Evolutionary conservation across 2,888 invertebrate genomes (phyloP).

Genomic region (Zhuqinia jingwanae): DNA sequence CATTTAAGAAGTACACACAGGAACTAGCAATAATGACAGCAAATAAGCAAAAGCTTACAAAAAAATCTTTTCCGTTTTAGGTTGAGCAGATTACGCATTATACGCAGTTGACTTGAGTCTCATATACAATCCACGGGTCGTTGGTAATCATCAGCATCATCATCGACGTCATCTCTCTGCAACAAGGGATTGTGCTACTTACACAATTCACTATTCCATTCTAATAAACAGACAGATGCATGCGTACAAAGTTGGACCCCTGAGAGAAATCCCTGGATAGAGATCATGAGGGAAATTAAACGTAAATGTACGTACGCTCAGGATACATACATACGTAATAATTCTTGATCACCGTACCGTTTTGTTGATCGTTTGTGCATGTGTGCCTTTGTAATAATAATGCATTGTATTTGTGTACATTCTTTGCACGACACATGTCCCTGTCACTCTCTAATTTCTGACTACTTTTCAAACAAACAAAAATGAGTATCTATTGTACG

Average conservation of each 20-base stretch:
- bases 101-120: constrained; percentile 39
- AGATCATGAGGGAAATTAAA: constrained; percentile 65
- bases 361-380: not conserved
- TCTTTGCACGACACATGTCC: constrained; percentile 39
- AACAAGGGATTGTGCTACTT: not conserved
- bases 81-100: constrained; percentile 43
- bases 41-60: not conserved
- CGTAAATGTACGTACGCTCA: not conserved
- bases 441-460: constrained; percentile 42
- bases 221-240: constrained; percentile 23
- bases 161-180: too few relatives aligned
- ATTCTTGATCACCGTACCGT: constrained; percentile 51
- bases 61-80: not conserved
- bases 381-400: not conserved
- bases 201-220: not conserved
- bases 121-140: not conserved
- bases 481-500: too few relatives aligned
- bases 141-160: constrained; percentile 21
- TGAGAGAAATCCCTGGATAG: constrained; percentile 16
- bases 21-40: not conserved
- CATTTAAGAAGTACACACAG: too few relatives aligned
- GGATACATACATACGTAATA: constrained; percentile 21
- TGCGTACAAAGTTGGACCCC: constrained; percentile 54
- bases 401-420: not conserved
- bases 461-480: too few relatives aligned